Conservation (phyloP, 2,797 vertebrate genomes). For the Neostethus bicornis region DNA sequence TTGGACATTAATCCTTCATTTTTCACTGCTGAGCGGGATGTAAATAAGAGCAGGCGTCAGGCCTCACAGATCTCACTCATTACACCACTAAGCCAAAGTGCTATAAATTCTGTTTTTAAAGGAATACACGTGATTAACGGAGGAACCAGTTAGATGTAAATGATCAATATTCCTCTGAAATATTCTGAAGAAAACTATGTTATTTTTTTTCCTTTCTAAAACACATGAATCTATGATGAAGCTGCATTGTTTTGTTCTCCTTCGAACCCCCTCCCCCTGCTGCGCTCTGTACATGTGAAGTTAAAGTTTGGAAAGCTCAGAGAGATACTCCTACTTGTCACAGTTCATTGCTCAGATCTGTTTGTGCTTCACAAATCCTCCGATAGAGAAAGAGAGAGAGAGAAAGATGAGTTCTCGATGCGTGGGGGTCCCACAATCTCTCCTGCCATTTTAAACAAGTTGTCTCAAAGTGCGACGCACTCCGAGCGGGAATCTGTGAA, state of each 20-base stretch:
- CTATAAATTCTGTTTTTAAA: conserved; percentile 75
- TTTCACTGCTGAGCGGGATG: conserved; percentile 65
- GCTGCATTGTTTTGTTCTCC: conserved; percentile 34
- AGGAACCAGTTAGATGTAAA: conserved; percentile 53
- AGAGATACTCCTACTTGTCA: conserved; percentile 75
- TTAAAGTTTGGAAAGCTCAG: conserved; percentile 67
- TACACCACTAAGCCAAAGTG: conserved; percentile 63
- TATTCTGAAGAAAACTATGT: conserved; percentile 5
- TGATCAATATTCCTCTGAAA: conserved; percentile 58
- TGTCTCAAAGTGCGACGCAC: conserved; percentile 69
- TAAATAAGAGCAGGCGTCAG: conserved; percentile 68
- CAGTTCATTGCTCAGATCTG: conserved; percentile 79
- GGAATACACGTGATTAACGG: conserved; percentile 62
- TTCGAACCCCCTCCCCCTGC: background rate
- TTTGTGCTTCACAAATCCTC: conserved; percentile 82
- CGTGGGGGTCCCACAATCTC: conserved; percentile 67
- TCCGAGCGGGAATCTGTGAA: conserved; percentile 67
- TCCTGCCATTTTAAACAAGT: conserved; percentile 72
- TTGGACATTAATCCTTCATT: conserved; percentile 76
- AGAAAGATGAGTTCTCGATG: conserved; percentile 73
- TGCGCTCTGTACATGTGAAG: conserved; percentile 58
- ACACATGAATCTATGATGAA: conserved; percentile 37
- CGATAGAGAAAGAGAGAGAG: conserved; percentile 75
- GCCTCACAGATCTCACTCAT: conserved; percentile 65
- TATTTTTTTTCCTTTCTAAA: conserved; percentile 16